Conservation (phyloP, 2,113 vertebrate genomes). For the Sialia sialis region DNA sequence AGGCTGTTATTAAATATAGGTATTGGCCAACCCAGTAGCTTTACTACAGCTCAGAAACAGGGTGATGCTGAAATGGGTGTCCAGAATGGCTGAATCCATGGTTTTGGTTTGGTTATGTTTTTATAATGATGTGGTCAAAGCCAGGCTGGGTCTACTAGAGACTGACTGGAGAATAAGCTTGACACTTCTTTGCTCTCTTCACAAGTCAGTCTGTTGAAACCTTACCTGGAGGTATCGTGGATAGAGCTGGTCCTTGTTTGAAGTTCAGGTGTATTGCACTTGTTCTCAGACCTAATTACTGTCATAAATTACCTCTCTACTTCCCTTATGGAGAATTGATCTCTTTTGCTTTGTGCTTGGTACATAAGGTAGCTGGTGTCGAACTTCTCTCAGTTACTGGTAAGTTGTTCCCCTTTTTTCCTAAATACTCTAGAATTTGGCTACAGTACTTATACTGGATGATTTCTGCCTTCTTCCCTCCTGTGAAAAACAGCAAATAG, state of each 20-base stretch:
- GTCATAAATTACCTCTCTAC: neutral
- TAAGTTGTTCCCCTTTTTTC: neutral
- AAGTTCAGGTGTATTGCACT: neutral
- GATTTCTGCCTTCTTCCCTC: neutral
- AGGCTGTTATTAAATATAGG: neutral
- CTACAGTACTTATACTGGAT: neutral
- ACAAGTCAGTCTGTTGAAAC: neutral
- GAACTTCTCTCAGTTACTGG: neutral
- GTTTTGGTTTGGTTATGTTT: neutral
- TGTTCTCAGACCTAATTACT: neutral
- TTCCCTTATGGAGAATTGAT: neutral
- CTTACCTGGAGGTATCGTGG: neutral
- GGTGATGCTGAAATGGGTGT: neutral
- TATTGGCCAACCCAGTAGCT: neutral
- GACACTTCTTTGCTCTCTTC: neutral
- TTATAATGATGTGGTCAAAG: neutral
- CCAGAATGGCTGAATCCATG: neutral
- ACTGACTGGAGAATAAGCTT: neutral
- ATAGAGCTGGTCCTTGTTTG: neutral
- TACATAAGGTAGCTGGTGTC: neutral
- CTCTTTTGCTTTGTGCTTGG: neutral
- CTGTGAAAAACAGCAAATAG: neutral
- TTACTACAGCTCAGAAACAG: neutral
- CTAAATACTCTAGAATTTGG: neutral
- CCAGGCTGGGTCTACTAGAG: neutral